Percentiles rank a stretch among this genome's conserved stretches.
phyloP scores from a whole-genome alignment of 2,888 invertebrate species.

The Drosophila eohydei region DNA sequence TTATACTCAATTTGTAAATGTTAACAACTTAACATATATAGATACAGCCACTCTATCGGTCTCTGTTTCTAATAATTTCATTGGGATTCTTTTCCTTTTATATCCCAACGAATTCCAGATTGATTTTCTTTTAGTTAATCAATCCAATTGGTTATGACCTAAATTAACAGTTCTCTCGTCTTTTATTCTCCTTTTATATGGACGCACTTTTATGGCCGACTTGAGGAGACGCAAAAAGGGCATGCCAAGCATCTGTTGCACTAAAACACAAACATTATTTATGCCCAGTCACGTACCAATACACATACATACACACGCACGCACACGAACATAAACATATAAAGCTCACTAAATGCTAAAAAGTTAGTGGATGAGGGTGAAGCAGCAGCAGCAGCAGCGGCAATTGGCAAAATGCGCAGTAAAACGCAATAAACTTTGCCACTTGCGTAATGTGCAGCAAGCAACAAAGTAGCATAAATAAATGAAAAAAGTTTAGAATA shows the following conservation, averaged over 20 bases:
- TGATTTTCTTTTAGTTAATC: not conserved
- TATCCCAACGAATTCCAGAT: not conserved
- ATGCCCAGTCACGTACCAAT: slow-evolving; percentile 44
- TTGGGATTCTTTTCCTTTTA: not conserved
- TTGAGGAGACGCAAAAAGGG: not conserved
- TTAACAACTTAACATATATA: not conserved
- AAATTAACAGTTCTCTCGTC: not conserved
- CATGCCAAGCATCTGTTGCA: slow-evolving; percentile 32
- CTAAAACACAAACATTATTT: slow-evolving; percentile 25
- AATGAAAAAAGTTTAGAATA: slow-evolving; percentile 58
- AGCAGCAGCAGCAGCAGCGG: slow-evolving; percentile 1
- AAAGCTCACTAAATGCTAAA: slow-evolving; percentile 47
- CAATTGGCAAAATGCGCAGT: slow-evolving; percentile 58
- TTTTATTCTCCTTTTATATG: slow-evolving; percentile 25
- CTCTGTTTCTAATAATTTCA: no score
- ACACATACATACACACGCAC: slow-evolving; percentile 3
- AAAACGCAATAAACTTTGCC: slow-evolving; percentile 71
- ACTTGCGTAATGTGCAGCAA: slow-evolving; percentile 70
- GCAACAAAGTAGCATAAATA: slow-evolving; percentile 65
- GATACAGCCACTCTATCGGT: not conserved
- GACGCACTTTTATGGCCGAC: slow-evolving; percentile 38
- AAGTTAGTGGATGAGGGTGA: slow-evolving; percentile 15
- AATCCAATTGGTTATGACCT: not conserved
- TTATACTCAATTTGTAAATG: not conserved
- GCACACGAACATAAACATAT: not conserved